phyloP scores from a whole-genome alignment of 2,797 vertebrate species.

The Epinephelus awoara region DNA sequence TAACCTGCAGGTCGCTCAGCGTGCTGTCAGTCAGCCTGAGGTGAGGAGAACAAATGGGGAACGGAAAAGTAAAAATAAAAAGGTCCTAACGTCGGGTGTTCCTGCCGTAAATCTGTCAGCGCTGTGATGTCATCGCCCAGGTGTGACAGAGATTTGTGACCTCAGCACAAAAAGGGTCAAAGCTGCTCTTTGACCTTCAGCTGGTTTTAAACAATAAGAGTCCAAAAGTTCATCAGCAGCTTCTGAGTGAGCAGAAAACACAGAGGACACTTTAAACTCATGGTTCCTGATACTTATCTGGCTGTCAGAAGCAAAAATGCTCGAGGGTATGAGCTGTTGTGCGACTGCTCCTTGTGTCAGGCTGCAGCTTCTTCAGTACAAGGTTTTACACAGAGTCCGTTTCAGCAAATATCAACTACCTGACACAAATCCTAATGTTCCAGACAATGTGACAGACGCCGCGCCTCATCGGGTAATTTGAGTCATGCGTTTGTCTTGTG shows the following conservation, averaged over 20 bases:
- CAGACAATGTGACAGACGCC: too few relatives aligned
- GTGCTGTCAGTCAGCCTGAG: slow-evolving; percentile 13
- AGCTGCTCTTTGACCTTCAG: slow-evolving; percentile 13
- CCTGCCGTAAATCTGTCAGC: slow-evolving; percentile 6
- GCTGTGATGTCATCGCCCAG: slow-evolving; percentile 32
- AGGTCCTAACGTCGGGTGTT: not conserved
- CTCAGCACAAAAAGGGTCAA: slow-evolving; percentile 33
- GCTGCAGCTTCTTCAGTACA: too few relatives aligned
- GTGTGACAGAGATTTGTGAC: slow-evolving; percentile 18
- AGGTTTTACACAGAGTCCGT: too few relatives aligned
- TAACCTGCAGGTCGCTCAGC: slow-evolving; percentile 5
- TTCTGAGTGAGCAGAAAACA: not conserved
- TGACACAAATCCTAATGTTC: too few relatives aligned
- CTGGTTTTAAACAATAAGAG: slow-evolving; percentile 28
- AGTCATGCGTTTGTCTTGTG: too few relatives aligned
- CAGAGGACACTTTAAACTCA: not conserved
- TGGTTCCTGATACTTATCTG: too few relatives aligned
- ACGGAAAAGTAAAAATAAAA: slow-evolving; percentile 37
- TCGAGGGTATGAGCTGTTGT: too few relatives aligned
- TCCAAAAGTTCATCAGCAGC: not conserved
- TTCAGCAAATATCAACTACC: too few relatives aligned
- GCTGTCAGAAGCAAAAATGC: too few relatives aligned
- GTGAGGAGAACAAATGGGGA: slow-evolving; percentile 22
- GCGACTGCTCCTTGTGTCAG: too few relatives aligned
- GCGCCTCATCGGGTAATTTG: too few relatives aligned